Evolutionary conservation across 2,888 invertebrate species (phyloP), one percentile per base, ranked within the genome.

Genomic region (Pyrrhosoma nymphula): DNA sequence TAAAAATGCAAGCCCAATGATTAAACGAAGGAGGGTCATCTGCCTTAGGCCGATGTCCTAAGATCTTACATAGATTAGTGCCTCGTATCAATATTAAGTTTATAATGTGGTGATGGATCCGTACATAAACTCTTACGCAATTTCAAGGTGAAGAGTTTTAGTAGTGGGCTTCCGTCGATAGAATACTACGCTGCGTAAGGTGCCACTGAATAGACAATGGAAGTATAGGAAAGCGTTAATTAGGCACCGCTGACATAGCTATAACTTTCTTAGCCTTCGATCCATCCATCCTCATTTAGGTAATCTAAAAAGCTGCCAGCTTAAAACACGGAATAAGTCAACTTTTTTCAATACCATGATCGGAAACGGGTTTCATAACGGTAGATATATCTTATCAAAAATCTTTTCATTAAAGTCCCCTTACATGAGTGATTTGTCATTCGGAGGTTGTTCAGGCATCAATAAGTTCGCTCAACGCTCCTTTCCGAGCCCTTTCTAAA

Each of bases 351-450:
- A 14, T 18, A 35, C 35, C 82, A 35, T 16, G 82, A 82, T 82
- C 82, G 82, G n/a, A 82, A 82, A 82, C 82, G 26, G 82, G 82
- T 82, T 82, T 35, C 35, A 14, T 82, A 82, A 82, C 82, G 82
- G 82, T 82, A 35, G 82, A 82, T 35, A 35, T 82, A 82, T 82
- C 82, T 82, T 82, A 82, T 35, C 82, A 18, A 82, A 82, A 82
- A 82, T 82, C 82, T 35, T 30, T 35, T 14, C 82, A 12, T 82
- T 82, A 2, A 82, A 35, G 82, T 35, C 82, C 35, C 18, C 35
- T 82, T 35, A 82, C 82, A 82, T 18, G 35, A 82, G 30, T 30
- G 82, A 82, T 82, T 35, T 82, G 82, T 82, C 30, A 35, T 26
- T 35, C 82, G 23, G 82, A 30, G 35, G 30, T 82, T 82, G 82